These are phyloP conservation scores for Scaptodrosophila lebanonensis DNA, from an alignment of 1,140 invertebrate species.

Conservation along the genomic window DNA sequence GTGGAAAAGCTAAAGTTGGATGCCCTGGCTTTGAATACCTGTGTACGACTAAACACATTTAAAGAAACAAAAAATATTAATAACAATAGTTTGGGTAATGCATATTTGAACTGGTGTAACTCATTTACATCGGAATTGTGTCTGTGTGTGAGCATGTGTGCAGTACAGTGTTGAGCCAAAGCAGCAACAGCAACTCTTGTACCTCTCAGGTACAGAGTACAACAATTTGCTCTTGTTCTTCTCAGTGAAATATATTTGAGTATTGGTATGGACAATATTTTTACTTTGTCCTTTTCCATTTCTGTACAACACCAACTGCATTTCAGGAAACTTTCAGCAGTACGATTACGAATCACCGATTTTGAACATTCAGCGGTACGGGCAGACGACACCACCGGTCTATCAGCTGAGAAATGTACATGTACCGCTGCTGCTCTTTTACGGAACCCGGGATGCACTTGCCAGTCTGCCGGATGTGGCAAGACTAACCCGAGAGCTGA, in stretches of 20 bases:
- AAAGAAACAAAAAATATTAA: too few relatives aligned
- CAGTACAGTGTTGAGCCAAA: not conserved
- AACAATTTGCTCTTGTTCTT: too few relatives aligned
- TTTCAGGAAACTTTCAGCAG: conserved; percentile 61
- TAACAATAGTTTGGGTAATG: too few relatives aligned
- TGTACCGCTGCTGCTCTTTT: conserved; percentile 55
- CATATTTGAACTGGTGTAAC: too few relatives aligned
- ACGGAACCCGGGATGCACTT: conserved; percentile 52
- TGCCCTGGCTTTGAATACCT: too few relatives aligned
- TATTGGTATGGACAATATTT: too few relatives aligned
- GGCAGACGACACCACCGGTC: conserved; percentile 44
- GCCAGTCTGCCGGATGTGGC: conserved; percentile 46
- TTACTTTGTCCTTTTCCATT: too few relatives aligned
- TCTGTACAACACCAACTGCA: conserved; percentile 2
- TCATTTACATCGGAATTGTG: too few relatives aligned
- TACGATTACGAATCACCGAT: conserved; percentile 46
- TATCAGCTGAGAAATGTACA: conserved; percentile 57
- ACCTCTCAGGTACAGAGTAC: not conserved
- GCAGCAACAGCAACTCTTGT: not conserved
- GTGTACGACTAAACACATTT: too few relatives aligned
- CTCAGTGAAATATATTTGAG: too few relatives aligned
- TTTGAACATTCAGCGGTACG: conserved; percentile 46
- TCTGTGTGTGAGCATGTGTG: too few relatives aligned
- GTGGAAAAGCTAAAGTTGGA: too few relatives aligned
- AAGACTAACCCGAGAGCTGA: conserved; percentile 32